Percentiles rank a stretch among this genome's conserved stretches.
Evolutionary conservation across 2,113 vertebrate species (phyloP).

Genomic region (Oostethus manadensis): DNA sequence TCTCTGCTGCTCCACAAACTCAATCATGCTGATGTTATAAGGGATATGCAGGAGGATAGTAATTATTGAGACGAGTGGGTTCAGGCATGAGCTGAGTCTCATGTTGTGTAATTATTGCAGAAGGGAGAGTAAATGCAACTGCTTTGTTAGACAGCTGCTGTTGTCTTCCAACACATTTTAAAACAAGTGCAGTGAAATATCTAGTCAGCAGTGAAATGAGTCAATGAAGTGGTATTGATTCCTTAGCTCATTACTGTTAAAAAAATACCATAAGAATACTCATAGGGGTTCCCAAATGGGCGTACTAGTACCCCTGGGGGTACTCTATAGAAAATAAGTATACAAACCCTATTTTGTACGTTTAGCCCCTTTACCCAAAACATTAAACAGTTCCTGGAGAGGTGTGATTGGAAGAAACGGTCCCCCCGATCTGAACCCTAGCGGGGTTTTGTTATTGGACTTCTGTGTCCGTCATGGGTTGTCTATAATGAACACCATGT

Average conservation of each 20-base stretch:
- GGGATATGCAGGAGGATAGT: slow-evolving; percentile 36
- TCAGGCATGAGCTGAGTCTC: slow-evolving; percentile 40
- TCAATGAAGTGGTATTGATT: neutral
- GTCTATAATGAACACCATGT: too few species aligned
- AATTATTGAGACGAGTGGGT: slow-evolving; percentile 51
- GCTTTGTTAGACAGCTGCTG: slow-evolving; percentile 1
- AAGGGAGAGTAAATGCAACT: slow-evolving; percentile 18
- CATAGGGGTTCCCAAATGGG: too few species aligned
- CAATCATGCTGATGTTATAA: slow-evolving; percentile 41
- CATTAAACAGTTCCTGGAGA: too few species aligned
- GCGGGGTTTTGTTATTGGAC: too few species aligned
- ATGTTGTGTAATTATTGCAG: slow-evolving; percentile 56
- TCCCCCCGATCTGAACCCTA: too few species aligned
- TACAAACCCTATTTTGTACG: too few species aligned
- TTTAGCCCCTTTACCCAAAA: too few species aligned
- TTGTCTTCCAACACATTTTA: slow-evolving; percentile 5
- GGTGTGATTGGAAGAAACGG: too few species aligned
- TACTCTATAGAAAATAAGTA: too few species aligned
- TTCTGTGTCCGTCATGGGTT: too few species aligned
- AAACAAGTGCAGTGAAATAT: neutral
- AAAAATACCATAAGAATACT: neutral
- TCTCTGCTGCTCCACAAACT: neutral
- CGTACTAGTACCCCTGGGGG: too few species aligned
- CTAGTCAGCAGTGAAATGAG: too few species aligned
- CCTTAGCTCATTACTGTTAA: neutral